Percentiles rank a stretch among this genome's conserved stretches.
These are phyloP conservation scores for Trypoxylus dichotomus DNA, from an alignment of 1,140 invertebrate genomes.

Conservation along the genomic window DNA sequence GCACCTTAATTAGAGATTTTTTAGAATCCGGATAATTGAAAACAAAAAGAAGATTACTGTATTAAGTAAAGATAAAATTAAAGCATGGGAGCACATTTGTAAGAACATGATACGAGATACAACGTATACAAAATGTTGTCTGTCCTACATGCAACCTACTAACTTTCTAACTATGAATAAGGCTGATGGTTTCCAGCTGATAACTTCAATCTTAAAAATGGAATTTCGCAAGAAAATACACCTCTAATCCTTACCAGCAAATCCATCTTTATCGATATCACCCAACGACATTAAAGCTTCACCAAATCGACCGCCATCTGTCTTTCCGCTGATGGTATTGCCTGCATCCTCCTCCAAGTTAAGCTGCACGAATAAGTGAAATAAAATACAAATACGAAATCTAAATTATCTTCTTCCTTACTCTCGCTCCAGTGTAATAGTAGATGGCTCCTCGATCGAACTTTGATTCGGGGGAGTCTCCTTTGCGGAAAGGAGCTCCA, in stretches of 20 bases:
- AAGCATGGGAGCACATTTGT: too few species aligned
- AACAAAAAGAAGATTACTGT: too few species aligned
- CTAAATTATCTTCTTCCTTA: neutral
- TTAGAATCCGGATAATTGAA: too few species aligned
- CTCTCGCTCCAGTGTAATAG: slow-evolving; percentile 54
- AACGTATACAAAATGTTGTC: too few species aligned
- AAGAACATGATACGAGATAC: too few species aligned
- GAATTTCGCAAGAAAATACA: too few species aligned
- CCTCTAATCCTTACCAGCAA: slow-evolving; percentile 41
- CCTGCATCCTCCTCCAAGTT: neutral
- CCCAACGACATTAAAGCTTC: slow-evolving; percentile 54
- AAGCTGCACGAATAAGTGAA: neutral
- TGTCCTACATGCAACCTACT: too few species aligned
- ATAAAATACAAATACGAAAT: neutral
- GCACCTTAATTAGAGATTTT: too few species aligned
- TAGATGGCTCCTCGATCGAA: slow-evolving; percentile 65
- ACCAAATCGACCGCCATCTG: slow-evolving; percentile 55
- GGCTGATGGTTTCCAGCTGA: neutral
- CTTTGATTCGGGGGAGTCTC: slow-evolving; percentile 35
- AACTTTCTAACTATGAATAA: too few species aligned
- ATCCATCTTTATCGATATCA: slow-evolving; percentile 58
- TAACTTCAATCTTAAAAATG: too few species aligned
- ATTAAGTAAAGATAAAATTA: too few species aligned
- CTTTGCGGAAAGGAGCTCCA: slow-evolving; percentile 63
- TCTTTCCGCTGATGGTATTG: slow-evolving; percentile 49